Evolutionary conservation across 2,113 vertebrate species (phyloP), one percentile per base, ranked within the genome.

Genomic region (Willisornis vidua): DNA sequence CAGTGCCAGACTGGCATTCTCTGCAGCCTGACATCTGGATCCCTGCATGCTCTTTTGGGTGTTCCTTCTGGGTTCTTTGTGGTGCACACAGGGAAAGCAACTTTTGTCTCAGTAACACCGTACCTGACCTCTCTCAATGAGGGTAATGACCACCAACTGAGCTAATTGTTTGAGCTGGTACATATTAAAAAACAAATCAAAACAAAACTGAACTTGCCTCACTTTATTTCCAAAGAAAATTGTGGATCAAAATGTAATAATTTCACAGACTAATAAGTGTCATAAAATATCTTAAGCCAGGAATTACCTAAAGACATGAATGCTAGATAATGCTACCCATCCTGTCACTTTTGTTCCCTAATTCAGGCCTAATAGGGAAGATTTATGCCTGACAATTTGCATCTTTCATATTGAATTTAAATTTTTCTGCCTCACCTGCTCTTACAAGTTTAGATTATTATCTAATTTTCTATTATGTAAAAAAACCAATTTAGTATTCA

Each of bases 331-430:
- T 12, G 2, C 17, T 51, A 45, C 31, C 35, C 85, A 61, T 55
- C 31, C 29, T 76, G 31, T 83, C 35, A 31, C 8, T 46, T 95
- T 92, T 91, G 61, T 97, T 97, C 81, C 87, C 84, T 95, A 97
- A 96, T 93, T 95, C 88, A 96, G 91, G 62, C 41, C 81, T 46
- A 96, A 95, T 66, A 94, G 20, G 23, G 48, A 82, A 96, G 74
- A 62, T 24, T 87, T 95, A 86, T 86, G 79, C 73, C 87, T 96
- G 91, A 96, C 39, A 94, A 89, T 96, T 95, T 96, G 17, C n/a
- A 87, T 93, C 43, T 94, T 97, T 97, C 90, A 89, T 77, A 94
- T 77, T 96, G 96, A 96, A 94, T 97, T 96, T 89, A 96, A 94
- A 41, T 58, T 94, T 97, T 96, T 97, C 72, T 95, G 73, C 81